These are phyloP conservation scores for Malacoctenus gilli DNA, from an alignment of 2,797 vertebrate species.

Conservation along the genomic window DNA sequence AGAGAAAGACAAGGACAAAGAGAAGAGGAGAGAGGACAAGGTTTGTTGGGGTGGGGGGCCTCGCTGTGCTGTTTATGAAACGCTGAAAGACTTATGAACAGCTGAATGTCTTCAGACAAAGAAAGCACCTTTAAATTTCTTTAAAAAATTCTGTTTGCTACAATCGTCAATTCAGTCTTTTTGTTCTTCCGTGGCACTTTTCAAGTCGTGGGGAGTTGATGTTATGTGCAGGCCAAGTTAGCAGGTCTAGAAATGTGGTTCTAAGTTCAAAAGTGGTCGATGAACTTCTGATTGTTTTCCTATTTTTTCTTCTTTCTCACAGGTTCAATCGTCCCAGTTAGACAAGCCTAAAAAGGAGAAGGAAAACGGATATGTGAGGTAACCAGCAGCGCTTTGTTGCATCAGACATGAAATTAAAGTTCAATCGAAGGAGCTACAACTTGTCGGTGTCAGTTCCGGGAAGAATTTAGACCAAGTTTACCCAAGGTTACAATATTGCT, in stretches of 20 bases:
- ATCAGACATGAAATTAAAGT: not conserved
- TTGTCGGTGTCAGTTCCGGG: too few species aligned
- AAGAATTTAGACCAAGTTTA: not conserved
- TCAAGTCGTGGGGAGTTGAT: too few species aligned
- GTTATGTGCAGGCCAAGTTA: too few species aligned
- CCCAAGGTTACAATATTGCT: not conserved
- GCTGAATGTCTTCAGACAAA: too few species aligned
- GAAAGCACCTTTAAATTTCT: too few species aligned
- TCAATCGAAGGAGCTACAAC: too few species aligned
- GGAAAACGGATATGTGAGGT: conserved; percentile 95
- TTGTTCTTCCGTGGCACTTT: too few species aligned
- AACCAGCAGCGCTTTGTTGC: conserved; percentile 32
- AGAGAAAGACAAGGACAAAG: conserved; percentile 86
- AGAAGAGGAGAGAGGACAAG: conserved; percentile 93
- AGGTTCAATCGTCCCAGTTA: conserved; percentile 83
- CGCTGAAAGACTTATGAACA: not conserved
- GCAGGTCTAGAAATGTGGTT: not conserved
- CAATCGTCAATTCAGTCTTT: too few species aligned
- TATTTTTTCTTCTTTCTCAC: conserved; percentile 45
- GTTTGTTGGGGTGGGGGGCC: conserved; percentile 59
- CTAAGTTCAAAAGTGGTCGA: not conserved
- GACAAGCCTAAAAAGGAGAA: conserved; percentile 93
- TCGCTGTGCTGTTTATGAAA: not conserved
- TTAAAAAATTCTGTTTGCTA: too few species aligned
- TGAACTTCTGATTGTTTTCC: not conserved